Percentiles rank a stretch among this genome's conserved stretches.
phyloP scores from a whole-genome alignment of 1,140 invertebrate genomes.

The Sinonovacula constricta region DNA sequence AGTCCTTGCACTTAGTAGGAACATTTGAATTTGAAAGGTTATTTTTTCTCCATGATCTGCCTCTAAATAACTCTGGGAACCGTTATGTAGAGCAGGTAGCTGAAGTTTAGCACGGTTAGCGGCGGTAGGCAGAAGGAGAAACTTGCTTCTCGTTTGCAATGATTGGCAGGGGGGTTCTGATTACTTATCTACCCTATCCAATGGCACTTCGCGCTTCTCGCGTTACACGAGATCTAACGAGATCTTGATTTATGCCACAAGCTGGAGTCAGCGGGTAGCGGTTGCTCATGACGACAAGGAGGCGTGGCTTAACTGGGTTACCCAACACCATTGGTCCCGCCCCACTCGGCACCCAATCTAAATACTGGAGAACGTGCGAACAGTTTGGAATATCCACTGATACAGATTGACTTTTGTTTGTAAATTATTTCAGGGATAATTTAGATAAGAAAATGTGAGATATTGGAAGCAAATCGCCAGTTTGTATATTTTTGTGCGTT shows the following conservation, averaged over 20 bases:
- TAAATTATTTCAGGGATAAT: conserved; percentile 56
- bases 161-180: conserved; percentile 27
- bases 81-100: too few species aligned
- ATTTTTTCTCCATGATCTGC: too few species aligned
- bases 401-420: conserved; percentile 55
- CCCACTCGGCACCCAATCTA: conserved; percentile 37
- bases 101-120: too few species aligned
- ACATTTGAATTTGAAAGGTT: too few species aligned
- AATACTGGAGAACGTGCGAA: conserved; percentile 20
- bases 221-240: conserved; percentile 49
- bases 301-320: conserved; percentile 22
- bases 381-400: conserved; percentile 34
- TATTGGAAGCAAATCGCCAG: conserved; percentile 50
- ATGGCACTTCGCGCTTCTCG: conserved; percentile 42
- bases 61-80: too few species aligned
- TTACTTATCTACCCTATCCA: conserved; percentile 45
- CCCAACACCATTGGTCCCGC: conserved; percentile 25
- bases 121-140: too few species aligned
- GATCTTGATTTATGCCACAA: conserved; percentile 40
- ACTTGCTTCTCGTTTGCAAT: too few species aligned
- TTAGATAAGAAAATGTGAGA: conserved; percentile 53
- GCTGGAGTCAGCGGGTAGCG: conserved; percentile 15
- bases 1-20: too few species aligned
- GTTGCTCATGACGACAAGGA: conserved; percentile 28
- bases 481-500: conserved; percentile 56